These are phyloP conservation scores for Onychomys leucogaster DNA, from an alignment of 2,797 vertebrate species.

Conservation along the genomic window DNA sequence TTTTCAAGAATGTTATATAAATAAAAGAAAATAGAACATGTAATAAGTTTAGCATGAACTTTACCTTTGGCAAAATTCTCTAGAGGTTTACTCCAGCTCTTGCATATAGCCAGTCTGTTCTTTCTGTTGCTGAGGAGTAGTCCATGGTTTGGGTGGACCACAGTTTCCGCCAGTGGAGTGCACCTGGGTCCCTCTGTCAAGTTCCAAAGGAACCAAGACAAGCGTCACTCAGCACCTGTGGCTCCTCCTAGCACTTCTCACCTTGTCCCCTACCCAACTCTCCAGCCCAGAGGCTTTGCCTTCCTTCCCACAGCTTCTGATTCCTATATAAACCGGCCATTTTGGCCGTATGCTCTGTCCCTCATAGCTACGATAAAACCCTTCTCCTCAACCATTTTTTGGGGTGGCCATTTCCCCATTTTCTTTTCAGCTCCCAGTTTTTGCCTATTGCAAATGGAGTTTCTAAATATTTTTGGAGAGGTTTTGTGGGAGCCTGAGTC, in stretches of 20 bases:
- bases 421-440: background rate
- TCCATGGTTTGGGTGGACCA: background rate
- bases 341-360: background rate
- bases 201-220: background rate
- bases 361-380: background rate
- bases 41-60: background rate
- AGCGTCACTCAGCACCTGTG: background rate
- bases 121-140: background rate
- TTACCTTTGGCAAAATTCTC: background rate
- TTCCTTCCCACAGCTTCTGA: no score
- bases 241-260: background rate
- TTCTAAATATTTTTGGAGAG: background rate
- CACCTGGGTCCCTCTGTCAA: background rate
- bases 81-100: background rate
- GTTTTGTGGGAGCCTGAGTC: background rate
- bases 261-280: rapidly evolving
- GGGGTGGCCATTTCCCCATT: background rate
- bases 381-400: background rate
- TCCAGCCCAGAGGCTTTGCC: background rate
- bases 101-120: background rate
- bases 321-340: background rate
- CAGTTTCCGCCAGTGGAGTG: background rate
- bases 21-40: background rate
- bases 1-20: background rate
- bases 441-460: background rate